These are phyloP conservation scores for Calephelis virginiensis DNA, from an alignment of 1,140 invertebrate genomes.

Conservation along the genomic window DNA sequence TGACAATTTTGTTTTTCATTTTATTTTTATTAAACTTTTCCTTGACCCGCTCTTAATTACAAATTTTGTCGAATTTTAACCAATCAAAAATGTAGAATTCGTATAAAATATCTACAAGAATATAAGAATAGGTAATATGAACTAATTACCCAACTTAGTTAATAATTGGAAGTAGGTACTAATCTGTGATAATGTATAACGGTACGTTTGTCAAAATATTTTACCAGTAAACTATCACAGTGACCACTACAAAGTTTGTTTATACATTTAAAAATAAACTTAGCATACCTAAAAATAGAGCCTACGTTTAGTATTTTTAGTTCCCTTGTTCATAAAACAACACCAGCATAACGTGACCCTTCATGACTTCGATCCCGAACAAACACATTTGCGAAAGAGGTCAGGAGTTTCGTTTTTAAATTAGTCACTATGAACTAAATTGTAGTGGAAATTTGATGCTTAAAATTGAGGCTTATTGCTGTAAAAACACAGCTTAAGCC, in stretches of 20 bases:
- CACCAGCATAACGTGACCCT: constrained; percentile 36
- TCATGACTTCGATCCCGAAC: constrained; percentile 3
- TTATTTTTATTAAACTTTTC: too few relatives aligned
- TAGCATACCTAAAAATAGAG: background rate
- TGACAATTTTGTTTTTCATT: too few relatives aligned
- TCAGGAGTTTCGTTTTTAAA: constrained; percentile 3
- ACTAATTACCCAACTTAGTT: too few relatives aligned
- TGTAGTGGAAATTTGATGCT: background rate
- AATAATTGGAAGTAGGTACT: too few relatives aligned
- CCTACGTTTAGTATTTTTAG: background rate
- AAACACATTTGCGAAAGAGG: constrained; percentile 9
- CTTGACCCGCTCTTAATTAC: too few relatives aligned
- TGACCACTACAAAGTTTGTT: constrained; percentile 20
- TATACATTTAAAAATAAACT: background rate
- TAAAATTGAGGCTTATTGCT: background rate
- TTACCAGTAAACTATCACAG: constrained; percentile 22
- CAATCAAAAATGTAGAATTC: too few relatives aligned
- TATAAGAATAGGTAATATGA: too few relatives aligned
- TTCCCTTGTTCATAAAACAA: background rate
- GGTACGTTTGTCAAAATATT: constrained; percentile 20
- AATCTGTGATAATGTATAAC: background rate
- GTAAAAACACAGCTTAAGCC: background rate
- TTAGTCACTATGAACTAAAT: background rate
- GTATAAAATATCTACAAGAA: too few relatives aligned
- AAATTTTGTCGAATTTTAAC: too few relatives aligned